These are phyloP conservation scores for Drosophila silvestris DNA, from an alignment of 2,888 invertebrate species.

Conservation along the genomic window DNA sequence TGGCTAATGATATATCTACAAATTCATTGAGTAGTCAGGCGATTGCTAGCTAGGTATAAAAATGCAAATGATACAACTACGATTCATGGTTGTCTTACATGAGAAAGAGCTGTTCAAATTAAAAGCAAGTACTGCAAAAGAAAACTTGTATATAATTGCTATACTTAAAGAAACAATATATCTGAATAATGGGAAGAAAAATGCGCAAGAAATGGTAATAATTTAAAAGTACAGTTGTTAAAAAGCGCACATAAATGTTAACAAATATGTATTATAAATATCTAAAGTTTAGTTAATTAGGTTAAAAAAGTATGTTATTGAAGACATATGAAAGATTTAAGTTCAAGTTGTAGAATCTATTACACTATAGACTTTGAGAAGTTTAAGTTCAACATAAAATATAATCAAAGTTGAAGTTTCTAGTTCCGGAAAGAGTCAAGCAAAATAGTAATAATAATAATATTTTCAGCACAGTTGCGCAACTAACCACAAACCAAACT, in stretches of 20 bases:
- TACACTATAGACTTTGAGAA: not conserved
- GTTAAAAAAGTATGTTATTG: not conserved
- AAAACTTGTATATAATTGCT: not conserved
- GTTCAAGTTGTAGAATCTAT: not conserved
- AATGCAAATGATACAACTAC: not conserved
- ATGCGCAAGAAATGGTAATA: not conserved
- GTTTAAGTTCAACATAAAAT: not conserved
- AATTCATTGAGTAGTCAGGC: not conserved
- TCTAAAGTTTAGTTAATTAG: not conserved
- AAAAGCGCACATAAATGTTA: not conserved
- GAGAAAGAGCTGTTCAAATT: not conserved
- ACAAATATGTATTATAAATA: not conserved
- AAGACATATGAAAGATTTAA: not conserved
- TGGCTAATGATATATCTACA: not conserved
- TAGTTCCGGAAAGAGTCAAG: not conserved
- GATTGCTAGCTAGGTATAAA: not conserved
- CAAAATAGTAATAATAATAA: not conserved
- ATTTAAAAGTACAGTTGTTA: not conserved
- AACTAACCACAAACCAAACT: conserved; percentile 9
- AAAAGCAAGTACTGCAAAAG: not conserved
- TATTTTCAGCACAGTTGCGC: conserved; percentile 18
- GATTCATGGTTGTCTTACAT: not conserved
- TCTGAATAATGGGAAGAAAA: not conserved
- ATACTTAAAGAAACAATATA: not conserved
- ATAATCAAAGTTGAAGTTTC: conserved; percentile 1